Evolutionary conservation across 2,113 vertebrate genomes (phyloP).

Genomic region (Rhombomys opimus): DNA sequence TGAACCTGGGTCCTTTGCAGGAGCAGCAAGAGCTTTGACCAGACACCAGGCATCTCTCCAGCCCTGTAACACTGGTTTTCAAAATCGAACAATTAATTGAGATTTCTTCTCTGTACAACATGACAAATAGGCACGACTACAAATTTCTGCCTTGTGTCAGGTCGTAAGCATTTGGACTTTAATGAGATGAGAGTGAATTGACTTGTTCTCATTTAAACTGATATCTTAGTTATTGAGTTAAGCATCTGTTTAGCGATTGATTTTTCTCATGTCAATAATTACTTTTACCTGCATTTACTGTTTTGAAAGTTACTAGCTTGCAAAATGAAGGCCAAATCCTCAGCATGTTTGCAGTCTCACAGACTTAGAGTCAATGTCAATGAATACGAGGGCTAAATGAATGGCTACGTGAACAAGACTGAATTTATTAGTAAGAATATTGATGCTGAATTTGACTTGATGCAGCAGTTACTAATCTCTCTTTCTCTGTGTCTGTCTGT

Average conservation of each 20-base stretch:
- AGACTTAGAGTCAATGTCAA: background rate
- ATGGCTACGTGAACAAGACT: background rate
- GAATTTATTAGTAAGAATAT: slow-evolving; percentile 28
- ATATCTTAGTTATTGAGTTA: background rate
- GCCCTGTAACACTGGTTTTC: background rate
- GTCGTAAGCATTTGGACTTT: background rate
- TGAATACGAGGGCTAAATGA: background rate
- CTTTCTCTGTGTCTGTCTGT: too few species aligned
- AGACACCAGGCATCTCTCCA: background rate
- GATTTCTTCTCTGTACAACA: background rate
- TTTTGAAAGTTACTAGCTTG: background rate
- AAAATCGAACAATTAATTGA: background rate
- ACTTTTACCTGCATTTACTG: background rate
- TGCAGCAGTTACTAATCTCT: background rate
- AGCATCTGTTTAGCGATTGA: background rate
- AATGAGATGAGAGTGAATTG: background rate
- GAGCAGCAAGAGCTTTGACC: background rate
- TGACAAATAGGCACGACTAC: background rate
- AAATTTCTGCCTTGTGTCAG: background rate
- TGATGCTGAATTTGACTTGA: background rate
- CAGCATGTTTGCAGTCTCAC: background rate
- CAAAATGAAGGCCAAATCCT: background rate
- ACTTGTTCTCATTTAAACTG: background rate
- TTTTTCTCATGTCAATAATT: slow-evolving; percentile 22
- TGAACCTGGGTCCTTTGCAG: background rate